Conservation (phyloP, 2,113 vertebrate species). For the Macrotus californicus region DNA sequence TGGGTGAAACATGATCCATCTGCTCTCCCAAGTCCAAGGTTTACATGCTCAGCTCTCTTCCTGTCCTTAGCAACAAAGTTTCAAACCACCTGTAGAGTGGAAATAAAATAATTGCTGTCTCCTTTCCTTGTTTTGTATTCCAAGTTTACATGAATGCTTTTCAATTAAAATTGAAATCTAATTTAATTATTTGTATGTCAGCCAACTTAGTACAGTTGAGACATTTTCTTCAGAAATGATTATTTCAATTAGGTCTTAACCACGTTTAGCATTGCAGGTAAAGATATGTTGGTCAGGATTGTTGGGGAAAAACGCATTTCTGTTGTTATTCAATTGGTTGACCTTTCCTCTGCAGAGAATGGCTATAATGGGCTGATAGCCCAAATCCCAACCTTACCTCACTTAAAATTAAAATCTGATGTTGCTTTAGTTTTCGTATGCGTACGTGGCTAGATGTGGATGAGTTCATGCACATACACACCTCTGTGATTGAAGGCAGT, state of each 20-base stretch:
- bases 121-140: neutral
- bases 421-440: neutral
- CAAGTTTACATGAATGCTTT: neutral
- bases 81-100: neutral
- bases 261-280: neutral
- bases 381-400: neutral
- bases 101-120: neutral
- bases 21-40: neutral
- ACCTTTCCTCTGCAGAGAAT: neutral
- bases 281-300: neutral
- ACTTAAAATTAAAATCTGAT: neutral
- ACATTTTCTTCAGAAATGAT: neutral
- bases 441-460: neutral
- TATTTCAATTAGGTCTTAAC: neutral
- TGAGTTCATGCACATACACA: neutral
- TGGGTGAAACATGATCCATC: neutral
- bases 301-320: neutral
- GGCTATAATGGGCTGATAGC: neutral
- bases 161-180: neutral
- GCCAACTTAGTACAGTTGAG: neutral
- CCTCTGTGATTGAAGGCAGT: neutral
- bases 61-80: neutral
- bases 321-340: neutral
- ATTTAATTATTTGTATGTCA: neutral
- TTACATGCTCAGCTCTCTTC: neutral